Conservation (phyloP, 2,888 invertebrate species). For the Euplagia quadripunctaria region DNA sequence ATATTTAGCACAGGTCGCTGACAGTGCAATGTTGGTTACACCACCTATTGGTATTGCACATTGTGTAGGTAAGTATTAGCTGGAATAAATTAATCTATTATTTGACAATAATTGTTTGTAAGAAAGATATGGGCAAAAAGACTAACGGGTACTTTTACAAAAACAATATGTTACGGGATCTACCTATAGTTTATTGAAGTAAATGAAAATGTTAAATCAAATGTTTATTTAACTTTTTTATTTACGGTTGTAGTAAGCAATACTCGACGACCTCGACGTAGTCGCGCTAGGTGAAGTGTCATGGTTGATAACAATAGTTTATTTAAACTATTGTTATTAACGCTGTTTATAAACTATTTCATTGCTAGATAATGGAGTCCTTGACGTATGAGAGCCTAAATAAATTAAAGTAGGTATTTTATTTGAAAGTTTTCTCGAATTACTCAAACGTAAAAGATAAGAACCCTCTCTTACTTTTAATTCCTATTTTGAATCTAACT, state of each 20-base stretch:
- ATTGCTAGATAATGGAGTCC: no score
- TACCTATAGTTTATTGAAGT: not conserved
- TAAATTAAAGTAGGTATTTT: not conserved
- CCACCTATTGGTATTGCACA: not conserved
- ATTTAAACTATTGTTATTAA: not conserved
- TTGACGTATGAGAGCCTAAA: not conserved
- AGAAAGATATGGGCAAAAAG: not conserved
- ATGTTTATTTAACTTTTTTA: not conserved
- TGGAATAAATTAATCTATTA: not conserved
- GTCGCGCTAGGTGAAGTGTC: no score
- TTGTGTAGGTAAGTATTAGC: not conserved
- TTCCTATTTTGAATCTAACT: not conserved
- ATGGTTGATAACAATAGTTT: not conserved
- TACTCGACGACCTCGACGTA: not conserved
- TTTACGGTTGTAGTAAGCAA: not conserved
- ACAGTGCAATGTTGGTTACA: conserved; percentile 46
- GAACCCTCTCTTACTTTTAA: no score
- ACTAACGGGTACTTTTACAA: not conserved
- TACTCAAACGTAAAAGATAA: not conserved
- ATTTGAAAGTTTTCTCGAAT: not conserved
- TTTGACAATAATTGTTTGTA: not conserved
- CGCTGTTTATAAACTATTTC: no score
- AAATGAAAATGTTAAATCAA: not conserved
- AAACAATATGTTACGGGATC: not conserved
- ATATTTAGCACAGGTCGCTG: conserved; percentile 75